These are phyloP conservation scores for Coelopa pilipes DNA, from an alignment of 2,888 invertebrate genomes.

Conservation along the genomic window DNA sequence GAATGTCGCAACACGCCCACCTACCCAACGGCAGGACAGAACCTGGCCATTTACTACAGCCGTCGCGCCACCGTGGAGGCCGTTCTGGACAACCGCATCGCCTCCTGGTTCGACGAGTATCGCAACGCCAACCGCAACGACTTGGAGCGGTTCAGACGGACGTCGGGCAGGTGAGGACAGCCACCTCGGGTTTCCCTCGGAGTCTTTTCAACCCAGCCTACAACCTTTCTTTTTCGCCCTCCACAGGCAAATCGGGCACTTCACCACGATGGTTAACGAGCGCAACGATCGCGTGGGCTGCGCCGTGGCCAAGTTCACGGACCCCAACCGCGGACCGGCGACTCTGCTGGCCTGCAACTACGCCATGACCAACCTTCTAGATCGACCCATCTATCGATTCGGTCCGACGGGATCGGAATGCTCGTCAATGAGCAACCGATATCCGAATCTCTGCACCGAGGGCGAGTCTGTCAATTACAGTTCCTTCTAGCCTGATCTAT, in stretches of 20 bases:
- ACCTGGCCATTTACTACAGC: slow-evolving; percentile 42
- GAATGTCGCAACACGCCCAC: slow-evolving; percentile 52
- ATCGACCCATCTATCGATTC: not conserved
- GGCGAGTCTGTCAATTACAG: not conserved
- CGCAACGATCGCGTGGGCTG: slow-evolving; percentile 55
- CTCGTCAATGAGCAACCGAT: not conserved
- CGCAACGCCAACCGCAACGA: slow-evolving; percentile 37
- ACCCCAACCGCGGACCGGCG: not conserved
- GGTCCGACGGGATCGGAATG: not conserved
- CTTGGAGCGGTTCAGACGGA: slow-evolving; percentile 47
- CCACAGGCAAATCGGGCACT: slow-evolving; percentile 51
- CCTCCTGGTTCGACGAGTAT: slow-evolving; percentile 53
- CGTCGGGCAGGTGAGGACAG: slow-evolving; percentile 33
- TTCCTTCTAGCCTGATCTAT: no score
- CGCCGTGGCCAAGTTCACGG: slow-evolving; percentile 40
- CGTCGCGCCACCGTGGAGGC: no score
- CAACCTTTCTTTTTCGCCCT: not conserved
- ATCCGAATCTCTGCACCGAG: slow-evolving; percentile 15
- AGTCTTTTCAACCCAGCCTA: not conserved
- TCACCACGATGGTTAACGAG: slow-evolving; percentile 54
- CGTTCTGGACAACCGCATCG: slow-evolving; percentile 24
- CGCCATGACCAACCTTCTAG: not conserved
- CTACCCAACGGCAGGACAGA: slow-evolving; percentile 56
- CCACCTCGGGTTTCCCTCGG: not conserved
- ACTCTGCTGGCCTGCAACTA: slow-evolving; percentile 20